Evolutionary conservation across 2,797 vertebrate species (phyloP), one percentile per base, ranked within the genome.

Genomic region (Mus spretus): DNA sequence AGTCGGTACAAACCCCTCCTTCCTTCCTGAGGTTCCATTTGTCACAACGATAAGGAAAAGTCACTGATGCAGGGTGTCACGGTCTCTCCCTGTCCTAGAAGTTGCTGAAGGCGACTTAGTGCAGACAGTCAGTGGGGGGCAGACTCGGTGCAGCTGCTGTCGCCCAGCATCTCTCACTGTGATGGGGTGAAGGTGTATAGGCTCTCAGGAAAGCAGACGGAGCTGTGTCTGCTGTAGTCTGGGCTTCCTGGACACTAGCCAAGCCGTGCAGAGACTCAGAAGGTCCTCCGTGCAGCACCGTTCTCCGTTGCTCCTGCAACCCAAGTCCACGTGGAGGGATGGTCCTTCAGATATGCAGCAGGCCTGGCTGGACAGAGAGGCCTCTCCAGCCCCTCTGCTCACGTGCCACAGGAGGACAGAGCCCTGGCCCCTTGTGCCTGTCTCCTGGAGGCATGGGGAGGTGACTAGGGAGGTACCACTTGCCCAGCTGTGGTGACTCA

Each of bases 131-230:
- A 22, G 34, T 0, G 14, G 28, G 37, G 37, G 37, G 37, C n/a
- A 20, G 31, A 40, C 17, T 0, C 2, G 19, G 7, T 31, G 24
- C 24, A 31, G 14, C 22, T 44, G 2, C 22, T 15, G 0, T 28
- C 0, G 4, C 3, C 22, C 8, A 0, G 9, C 2, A 0, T 14
- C n/a, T 14, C 31, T 17, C 40, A 0, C 10, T 2, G 15, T 0
- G 12, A 53, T 40, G 50, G 31, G 44, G 15, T 0, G 4, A 50
- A 11, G 1, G 0, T 12, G 10, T 37, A 26, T 72, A 90, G 57
- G 61, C n/a, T 44, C 22, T 24, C 15, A 0, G 20, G 14, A n/a
- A 55, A 75, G 84, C 40, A 2, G 82, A 24, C 37, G 2, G 34
- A 6, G 44, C 3, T 3, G 24, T 50, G 82, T 28, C 9, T 9